Conservation (phyloP, 2,113 vertebrate genomes). For the Oceanites oceanicus region DNA sequence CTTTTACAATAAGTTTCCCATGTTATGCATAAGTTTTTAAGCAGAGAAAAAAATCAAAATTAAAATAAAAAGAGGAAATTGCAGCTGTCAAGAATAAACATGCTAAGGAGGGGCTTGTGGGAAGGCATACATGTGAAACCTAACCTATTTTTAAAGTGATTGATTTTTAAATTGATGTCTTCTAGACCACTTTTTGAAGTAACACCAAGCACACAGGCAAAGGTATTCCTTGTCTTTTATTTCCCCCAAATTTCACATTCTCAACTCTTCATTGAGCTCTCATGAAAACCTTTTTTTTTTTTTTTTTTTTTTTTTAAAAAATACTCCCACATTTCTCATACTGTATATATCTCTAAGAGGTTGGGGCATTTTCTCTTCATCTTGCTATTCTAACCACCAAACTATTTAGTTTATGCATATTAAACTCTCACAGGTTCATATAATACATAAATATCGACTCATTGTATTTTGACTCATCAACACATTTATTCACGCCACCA, state of each 20-base stretch:
- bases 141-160: background rate
- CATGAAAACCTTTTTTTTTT: background rate
- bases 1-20: background rate
- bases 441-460: background rate
- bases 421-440: background rate
- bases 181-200: background rate
- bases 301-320: background rate
- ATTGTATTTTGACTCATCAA: background rate
- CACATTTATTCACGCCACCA: background rate
- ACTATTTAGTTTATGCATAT: background rate
- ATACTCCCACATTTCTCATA: background rate
- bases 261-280: background rate
- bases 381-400: background rate
- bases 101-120: background rate
- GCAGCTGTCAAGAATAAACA: background rate
- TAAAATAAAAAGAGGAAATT: conserved; percentile 20
- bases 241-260: background rate
- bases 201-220: background rate
- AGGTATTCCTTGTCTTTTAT: background rate
- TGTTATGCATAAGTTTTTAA: background rate
- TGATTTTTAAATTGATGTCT: background rate
- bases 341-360: background rate
- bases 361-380: background rate
- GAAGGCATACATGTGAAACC: background rate
- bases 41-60: background rate